A percentile compares a stretch with the other conserved stretches of the same genome.
Evolutionary conservation across 1,140 invertebrate species (phyloP).

Genomic region (Drosophila ambigua): DNA sequence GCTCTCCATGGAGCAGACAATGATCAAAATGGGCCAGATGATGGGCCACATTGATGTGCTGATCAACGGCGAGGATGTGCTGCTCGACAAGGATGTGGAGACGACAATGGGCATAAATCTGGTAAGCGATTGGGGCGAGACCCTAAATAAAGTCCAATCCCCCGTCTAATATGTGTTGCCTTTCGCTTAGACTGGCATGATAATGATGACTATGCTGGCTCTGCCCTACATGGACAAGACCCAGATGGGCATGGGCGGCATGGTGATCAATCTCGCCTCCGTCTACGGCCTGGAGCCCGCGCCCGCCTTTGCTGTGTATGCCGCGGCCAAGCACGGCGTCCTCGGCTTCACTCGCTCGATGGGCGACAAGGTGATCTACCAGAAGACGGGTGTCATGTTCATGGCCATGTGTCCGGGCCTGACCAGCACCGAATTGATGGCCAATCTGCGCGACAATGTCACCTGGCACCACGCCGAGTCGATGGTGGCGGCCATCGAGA

Average conservation of each 20-base stretch:
- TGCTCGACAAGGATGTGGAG: conserved; percentile 76
- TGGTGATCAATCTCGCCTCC: conserved; percentile 87
- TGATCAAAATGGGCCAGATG: conserved; percentile 57
- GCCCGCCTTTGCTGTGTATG: conserved; percentile 83
- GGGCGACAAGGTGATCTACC: conserved; percentile 63
- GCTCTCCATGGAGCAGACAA: conserved; percentile 61
- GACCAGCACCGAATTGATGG: conserved; percentile 71
- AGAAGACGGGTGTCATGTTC: conserved; percentile 71
- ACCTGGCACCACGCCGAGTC: conserved; percentile 66
- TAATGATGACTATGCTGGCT: conserved; percentile 58
- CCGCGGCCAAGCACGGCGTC: conserved; percentile 85
- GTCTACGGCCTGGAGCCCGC: conserved; percentile 85
- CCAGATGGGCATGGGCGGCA: conserved; percentile 86
- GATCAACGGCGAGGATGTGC: conserved; percentile 70
- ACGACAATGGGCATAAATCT: conserved; percentile 75
- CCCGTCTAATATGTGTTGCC: neutral
- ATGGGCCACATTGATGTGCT: conserved; percentile 76
- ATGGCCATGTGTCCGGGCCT: conserved; percentile 73
- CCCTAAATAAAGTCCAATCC: neutral
- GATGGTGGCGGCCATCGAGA: conserved; percentile 65
- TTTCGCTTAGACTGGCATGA: conserved; percentile 59
- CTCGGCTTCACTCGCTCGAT: conserved; percentile 84
- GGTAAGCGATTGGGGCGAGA: conserved; percentile 33
- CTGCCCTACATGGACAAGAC: conserved; percentile 85
- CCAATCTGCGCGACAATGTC: conserved; percentile 73